Evolutionary conservation across 2,113 vertebrate genomes (phyloP), one percentile per base, ranked within the genome.

Genomic region (Lampris megalopsis): DNA sequence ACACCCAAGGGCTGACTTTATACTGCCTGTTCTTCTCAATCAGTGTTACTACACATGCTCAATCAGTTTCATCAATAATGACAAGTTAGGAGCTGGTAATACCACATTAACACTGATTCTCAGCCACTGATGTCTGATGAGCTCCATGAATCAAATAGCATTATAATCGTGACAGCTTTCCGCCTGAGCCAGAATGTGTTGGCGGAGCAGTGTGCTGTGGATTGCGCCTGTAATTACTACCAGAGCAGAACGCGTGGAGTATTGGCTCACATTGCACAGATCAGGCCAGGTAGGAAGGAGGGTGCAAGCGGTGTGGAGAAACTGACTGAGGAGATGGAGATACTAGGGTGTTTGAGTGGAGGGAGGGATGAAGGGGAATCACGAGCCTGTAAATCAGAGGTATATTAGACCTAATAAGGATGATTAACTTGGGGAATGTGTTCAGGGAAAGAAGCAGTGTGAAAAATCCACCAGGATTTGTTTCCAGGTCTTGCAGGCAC

Each of bases 81-180:
- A 41, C 50, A 63, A 58, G 59, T 69, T 49, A 2, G n/a, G 40
- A 40, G 48, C 58, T 47, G 61, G 47, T 71, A 37, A 77, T 48
- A 68, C 10, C 56, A 67, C 53, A 40, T 61, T 67, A 80, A 75
- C 45, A 41, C 24, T 84, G 73, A 66, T 66, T 75, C 45, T 42
- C 59, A 5, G 52, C 71, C 65, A 62, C 56, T 8, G 0, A 40
- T 63, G 57, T 52, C 68, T 70, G 45, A 80, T 73, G 24, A 24
- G 24, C 68, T 58, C 61, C 40, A 36, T 50, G 53, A 73, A 72
- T 86, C 82, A 66, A 10, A 75, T 80, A 68, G 61, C 58, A 40
- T 42, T 40, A 43, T 52, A 52, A 67, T 67, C 50, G 3, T 13
- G 35, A 8, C 11, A 41, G 36, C 54, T 63, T 40, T 80, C 71